phyloP scores from a whole-genome alignment of 2,797 vertebrate species.

The Periophthalmus magnuspinnatus region DNA sequence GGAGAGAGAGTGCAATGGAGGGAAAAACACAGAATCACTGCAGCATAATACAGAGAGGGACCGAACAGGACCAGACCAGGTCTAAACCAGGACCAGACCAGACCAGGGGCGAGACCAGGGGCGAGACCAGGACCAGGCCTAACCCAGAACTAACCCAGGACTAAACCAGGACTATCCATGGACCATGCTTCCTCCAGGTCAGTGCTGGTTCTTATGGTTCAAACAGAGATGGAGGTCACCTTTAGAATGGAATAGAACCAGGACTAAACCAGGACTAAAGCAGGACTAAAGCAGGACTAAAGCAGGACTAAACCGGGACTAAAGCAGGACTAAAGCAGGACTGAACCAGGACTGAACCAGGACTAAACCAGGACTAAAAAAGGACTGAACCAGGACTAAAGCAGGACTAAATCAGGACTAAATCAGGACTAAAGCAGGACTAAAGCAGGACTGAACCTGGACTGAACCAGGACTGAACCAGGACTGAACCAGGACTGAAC shows the following conservation, averaged over 20 bases:
- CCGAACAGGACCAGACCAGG: neutral
- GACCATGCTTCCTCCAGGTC: conserved; percentile 12
- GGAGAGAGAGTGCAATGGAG: conserved; percentile 11
- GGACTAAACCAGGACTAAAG: neutral
- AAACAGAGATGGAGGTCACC: conserved; percentile 6
- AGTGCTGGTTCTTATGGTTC: neutral
- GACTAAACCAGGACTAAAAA: too few species aligned
- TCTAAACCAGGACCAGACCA: neutral
- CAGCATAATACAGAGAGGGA: neutral
- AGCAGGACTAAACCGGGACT: neutral
- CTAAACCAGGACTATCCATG: neutral
- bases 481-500: too few species aligned
- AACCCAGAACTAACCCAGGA: neutral
- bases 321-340: too few species aligned
- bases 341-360: neutral
- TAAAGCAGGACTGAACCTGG: too few species aligned
- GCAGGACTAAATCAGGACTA: neutral
- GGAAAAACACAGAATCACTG: conserved; percentile 1
- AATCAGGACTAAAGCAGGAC: neutral
- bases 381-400: neutral
- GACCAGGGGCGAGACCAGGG: too few species aligned
- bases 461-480: too few species aligned
- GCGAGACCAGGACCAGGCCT: neutral
- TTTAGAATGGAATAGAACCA: neutral
- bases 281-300: neutral